Percentiles rank a stretch among this genome's conserved stretches.
These are phyloP conservation scores for Trialeurodes vaporariorum DNA, from an alignment of 1,140 invertebrate species.

Conservation along the genomic window DNA sequence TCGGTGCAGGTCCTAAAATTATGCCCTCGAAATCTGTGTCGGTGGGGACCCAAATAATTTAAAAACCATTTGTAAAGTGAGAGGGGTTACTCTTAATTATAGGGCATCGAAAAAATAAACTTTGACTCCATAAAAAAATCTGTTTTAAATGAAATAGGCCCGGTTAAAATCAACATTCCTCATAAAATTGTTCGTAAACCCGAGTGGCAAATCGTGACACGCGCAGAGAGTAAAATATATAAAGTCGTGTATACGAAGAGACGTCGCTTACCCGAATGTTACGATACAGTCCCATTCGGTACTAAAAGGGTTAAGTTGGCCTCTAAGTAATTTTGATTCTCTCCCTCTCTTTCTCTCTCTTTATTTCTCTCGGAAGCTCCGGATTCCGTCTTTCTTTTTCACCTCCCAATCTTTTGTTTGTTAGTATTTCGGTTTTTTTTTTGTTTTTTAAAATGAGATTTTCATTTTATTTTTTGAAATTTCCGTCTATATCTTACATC, in stretches of 20 bases:
- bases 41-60: background rate
- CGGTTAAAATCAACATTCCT: background rate
- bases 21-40: constrained; percentile 20
- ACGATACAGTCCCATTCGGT: background rate
- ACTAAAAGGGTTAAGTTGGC: too few relatives aligned
- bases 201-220: background rate
- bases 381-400: too few relatives aligned
- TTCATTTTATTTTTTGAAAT: too few relatives aligned
- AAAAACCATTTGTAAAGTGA: constrained; percentile 20
- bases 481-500: too few relatives aligned
- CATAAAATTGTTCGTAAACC: background rate
- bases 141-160: constrained; percentile 23
- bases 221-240: background rate
- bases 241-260: background rate
- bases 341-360: too few relatives aligned
- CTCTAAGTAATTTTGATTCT: too few relatives aligned
- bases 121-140: too few relatives aligned
- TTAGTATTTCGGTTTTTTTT: too few relatives aligned
- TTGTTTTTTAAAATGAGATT: too few relatives aligned
- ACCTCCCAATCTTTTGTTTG: too few relatives aligned
- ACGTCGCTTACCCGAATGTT: background rate
- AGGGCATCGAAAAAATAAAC: constrained; percentile 9
- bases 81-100: constrained; percentile 23
- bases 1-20: constrained; percentile 29
- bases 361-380: too few relatives aligned